Base-by-base conservation (phyloP, 2,797 vertebrate genomes). In the Pristis pectinata region DNA sequence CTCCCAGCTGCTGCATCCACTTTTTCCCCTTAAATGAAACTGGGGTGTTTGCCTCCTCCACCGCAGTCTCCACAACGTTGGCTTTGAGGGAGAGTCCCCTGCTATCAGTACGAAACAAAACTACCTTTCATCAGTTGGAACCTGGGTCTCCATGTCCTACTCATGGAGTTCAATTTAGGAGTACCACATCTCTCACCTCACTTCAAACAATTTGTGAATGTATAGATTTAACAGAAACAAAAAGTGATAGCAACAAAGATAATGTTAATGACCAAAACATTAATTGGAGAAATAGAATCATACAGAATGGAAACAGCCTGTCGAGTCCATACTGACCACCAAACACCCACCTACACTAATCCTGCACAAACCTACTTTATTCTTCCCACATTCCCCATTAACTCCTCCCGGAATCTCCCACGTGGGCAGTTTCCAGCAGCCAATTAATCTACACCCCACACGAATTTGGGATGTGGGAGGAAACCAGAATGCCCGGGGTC, bases 11-110 rank as follows among this genome's bases (percentile, higher is more conserved):
- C 59, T 64, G 87, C 11, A 59, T 59, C 53, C n/a, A 34, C 1
- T 61, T 59, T 59, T 82, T n/a, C 85, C 85, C 56, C 85, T 89
- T 61, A 41, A 91, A 91, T 91, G n/a, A 91, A 67, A 22, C 34
- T 0, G 15, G 15, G 34, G 59, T 4, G 19, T 91, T 59, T 56
- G 53, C 11, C 30, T 59, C 53, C 83, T 34, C 24, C 49, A 13
- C 27, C 37, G n/a, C 49, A 30, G 44, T 44, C 24, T 56, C 30
- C 53, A 87, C 83, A 30, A 59, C 59, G 13, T 64, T 56, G 56
- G 70, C 67, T 61, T 61, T 64, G n/a, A 91, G 8, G n/a, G 30
- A 22, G 1, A n/a, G 49, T 56, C 27, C 15, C 24, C 53, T 56
- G 49, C 37, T 64, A n/a, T 37, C n/a, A 6, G 87, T 91, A 85